Base-by-base conservation (phyloP, 1,140 invertebrate genomes). In the Hirudo medicinalis region DNA sequence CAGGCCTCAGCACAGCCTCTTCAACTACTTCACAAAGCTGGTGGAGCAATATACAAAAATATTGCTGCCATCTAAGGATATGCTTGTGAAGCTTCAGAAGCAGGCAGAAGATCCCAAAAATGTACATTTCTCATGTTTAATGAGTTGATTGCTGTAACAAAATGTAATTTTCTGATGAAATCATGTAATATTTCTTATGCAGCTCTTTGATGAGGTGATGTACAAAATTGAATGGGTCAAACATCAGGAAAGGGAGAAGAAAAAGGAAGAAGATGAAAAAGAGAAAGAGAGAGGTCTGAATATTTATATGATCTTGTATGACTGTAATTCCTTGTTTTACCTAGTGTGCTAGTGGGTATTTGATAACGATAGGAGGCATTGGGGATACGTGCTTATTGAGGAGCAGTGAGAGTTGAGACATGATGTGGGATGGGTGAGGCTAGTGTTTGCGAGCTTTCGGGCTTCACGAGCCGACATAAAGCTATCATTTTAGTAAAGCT, bases 11-110 rank as follows among this genome's bases (percentile, higher is more conserved):
- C 97, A 99, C 84, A 97, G 94, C 0, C 86, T 99, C 0, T 99
- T 99, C 81, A 91, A 92, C 78, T 99, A 99, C 82, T 99, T 99
- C 79, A 99, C 94, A 0, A 93, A 97, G 78, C 84, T 99, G 0
- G 84, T 99, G 25, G 95, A 99, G 78, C 97, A 99, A 78, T 99
- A 99, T 78, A 98, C 95, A 0, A 99, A 90, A 86, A 88, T 63
- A 25, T 20, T 63, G 22, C 20, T 63, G 6, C 57, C 57, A 63
- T 32, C 57, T 8, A 63, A 63, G 19, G 57, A 63, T 63, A 25
- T 63, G 57, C 22, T 63, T 32, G 11, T 63, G 57, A 63, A 63
- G 19, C 57, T 63, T 25, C 22, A 63, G 57, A 70, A 49, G 49
- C 15, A 53, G 22, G 25, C 27, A 5, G 22, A 70, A 54, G 29